phyloP scores from a whole-genome alignment of 2,797 vertebrate species.

The Pelobates cultripes region DNA sequence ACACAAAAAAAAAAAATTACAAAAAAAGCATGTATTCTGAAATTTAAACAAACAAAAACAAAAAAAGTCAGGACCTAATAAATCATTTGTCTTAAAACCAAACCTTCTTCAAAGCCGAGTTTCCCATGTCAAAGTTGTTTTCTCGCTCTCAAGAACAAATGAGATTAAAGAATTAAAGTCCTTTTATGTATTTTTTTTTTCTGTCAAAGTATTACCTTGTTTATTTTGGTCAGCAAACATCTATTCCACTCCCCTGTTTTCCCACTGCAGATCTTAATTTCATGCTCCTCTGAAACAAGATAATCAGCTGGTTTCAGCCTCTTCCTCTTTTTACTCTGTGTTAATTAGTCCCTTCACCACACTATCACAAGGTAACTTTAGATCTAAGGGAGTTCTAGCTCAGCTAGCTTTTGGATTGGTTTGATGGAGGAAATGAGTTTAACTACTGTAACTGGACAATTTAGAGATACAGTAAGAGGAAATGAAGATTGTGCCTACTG shows the following conservation, averaged over 20 bases:
- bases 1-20: too few relatives aligned
- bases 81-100: not conserved
- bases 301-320: slow-evolving; percentile 47
- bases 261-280: slow-evolving; percentile 49
- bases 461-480: slow-evolving; percentile 63
- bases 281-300: slow-evolving; percentile 54
- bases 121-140: slow-evolving; percentile 30
- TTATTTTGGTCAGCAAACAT: slow-evolving; percentile 58
- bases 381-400: slow-evolving; percentile 31
- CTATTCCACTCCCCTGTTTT: slow-evolving; percentile 44
- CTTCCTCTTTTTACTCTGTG: slow-evolving; percentile 42
- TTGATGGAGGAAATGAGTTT: slow-evolving; percentile 68
- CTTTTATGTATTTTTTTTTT: not conserved
- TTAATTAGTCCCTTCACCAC: slow-evolving; percentile 51
- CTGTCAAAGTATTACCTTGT: slow-evolving; percentile 37
- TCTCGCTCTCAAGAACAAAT: slow-evolving; percentile 41
- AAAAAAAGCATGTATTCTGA: too few relatives aligned
- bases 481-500: slow-evolving; percentile 65
- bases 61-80: not conserved
- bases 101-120: slow-evolving; percentile 19
- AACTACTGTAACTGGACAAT: slow-evolving; percentile 62
- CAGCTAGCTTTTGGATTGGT: slow-evolving; percentile 19
- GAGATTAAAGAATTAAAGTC: slow-evolving; percentile 54
- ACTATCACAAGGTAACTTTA: slow-evolving; percentile 7
- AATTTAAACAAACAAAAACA: too few relatives aligned